Conservation (phyloP, 2,113 vertebrate species). For the Spilogale gracilis region DNA sequence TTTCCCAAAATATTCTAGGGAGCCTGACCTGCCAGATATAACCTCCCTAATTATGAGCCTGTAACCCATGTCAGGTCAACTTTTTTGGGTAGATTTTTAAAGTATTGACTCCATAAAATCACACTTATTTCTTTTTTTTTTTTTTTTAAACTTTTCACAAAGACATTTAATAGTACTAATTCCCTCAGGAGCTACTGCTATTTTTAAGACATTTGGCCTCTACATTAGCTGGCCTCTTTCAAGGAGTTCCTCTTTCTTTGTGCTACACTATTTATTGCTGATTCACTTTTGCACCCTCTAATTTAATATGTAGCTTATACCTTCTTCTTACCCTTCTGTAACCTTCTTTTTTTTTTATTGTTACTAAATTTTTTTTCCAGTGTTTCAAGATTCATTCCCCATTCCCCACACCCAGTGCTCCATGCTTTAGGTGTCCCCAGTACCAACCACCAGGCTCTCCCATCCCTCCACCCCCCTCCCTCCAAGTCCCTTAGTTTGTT, state of each 20-base stretch:
- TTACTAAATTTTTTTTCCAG: too few relatives aligned
- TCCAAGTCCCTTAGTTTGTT: too few relatives aligned
- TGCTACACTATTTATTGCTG: background rate
- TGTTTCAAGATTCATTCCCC: too few relatives aligned
- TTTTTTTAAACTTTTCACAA: constrained; percentile 2
- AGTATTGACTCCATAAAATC: background rate
- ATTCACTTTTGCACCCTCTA: background rate
- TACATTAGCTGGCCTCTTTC: background rate
- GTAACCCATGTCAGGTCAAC: background rate
- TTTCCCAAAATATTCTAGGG: background rate
- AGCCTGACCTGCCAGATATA: background rate
- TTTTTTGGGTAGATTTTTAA: background rate
- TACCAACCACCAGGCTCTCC: too few relatives aligned
- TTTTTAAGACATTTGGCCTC: background rate
- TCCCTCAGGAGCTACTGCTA: background rate
- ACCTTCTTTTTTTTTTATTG: background rate
- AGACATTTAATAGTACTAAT: background rate
- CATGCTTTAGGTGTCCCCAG: too few relatives aligned
- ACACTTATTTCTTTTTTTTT: background rate
- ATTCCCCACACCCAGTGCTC: too few relatives aligned
- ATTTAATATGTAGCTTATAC: background rate
- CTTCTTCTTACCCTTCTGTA: background rate
- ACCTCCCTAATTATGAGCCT: background rate
- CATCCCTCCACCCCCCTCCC: too few relatives aligned
- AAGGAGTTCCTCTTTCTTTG: background rate